A percentile compares a stretch with the other conserved stretches of the same genome.
These are phyloP conservation scores for Calidris pygmaea DNA, from an alignment of 2,113 vertebrate genomes.

Conservation along the genomic window DNA sequence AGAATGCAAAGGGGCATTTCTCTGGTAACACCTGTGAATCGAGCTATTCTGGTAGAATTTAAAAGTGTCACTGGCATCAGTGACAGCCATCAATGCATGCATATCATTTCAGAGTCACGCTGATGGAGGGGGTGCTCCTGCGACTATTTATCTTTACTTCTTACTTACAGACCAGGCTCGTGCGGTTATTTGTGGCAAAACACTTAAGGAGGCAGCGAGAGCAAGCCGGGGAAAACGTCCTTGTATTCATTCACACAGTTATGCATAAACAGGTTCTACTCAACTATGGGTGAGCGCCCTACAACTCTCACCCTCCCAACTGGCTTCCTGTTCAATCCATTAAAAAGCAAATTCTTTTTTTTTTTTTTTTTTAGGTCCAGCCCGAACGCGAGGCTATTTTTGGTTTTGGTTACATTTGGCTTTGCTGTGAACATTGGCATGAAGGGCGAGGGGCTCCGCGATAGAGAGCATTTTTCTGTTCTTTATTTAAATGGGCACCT, in stretches of 20 bases:
- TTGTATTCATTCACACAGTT: too few species aligned
- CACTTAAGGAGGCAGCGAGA: too few species aligned
- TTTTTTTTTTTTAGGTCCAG: not conserved
- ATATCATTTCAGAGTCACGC: not conserved
- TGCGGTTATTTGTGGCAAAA: too few species aligned
- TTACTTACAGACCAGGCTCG: too few species aligned
- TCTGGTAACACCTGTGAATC: not conserved
- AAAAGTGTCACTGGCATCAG: constrained; percentile 18
- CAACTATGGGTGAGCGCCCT: not conserved
- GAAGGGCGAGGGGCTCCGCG: not conserved
- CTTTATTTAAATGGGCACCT: constrained; percentile 35
- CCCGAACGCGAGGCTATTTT: not conserved
- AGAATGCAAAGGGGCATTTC: not conserved
- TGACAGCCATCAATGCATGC: constrained; percentile 35
- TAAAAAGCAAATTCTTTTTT: not conserved
- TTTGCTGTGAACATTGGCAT: not conserved
- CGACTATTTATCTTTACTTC: constrained; percentile 33
- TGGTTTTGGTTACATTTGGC: not conserved
- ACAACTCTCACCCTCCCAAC: not conserved
- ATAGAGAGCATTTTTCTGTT: not conserved
- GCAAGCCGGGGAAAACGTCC: too few species aligned
- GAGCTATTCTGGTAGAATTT: constrained; percentile 43
- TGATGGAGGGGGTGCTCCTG: constrained; percentile 26
- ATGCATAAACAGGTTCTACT: too few species aligned
- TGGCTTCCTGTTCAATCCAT: not conserved